Conservation (phyloP, 1,140 invertebrate genomes). For the Drosophila mayri region DNA sequence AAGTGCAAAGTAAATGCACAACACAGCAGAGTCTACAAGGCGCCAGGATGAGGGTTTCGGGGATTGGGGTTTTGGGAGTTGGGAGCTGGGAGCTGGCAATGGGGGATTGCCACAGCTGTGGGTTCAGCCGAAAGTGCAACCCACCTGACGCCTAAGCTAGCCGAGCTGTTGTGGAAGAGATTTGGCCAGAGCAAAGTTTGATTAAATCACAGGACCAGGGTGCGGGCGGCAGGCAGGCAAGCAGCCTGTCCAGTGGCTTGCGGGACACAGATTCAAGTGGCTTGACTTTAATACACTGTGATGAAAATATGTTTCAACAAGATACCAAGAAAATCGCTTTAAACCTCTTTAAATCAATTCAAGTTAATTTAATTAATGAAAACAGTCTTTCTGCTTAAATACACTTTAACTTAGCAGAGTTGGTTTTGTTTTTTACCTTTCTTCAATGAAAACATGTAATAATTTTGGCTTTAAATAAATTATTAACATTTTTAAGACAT, state of each 20-base stretch:
- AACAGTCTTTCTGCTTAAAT: background rate
- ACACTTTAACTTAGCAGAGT: background rate
- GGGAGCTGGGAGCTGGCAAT: background rate
- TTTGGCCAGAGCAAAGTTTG: slow-evolving; percentile 76
- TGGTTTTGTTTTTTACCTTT: background rate
- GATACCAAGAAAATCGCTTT: background rate
- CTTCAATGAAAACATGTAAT: no score
- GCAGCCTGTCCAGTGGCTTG: slow-evolving; percentile 13
- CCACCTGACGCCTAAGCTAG: slow-evolving; percentile 9
- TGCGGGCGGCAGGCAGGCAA: background rate
- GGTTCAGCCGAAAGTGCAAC: slow-evolving; percentile 56
- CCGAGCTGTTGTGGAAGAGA: slow-evolving; percentile 34
- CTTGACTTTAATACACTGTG: slow-evolving; percentile 42
- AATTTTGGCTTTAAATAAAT: no score
- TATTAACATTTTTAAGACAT: no score
- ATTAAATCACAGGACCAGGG: slow-evolving; percentile 72
- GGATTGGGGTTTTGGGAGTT: background rate
- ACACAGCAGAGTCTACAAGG: slow-evolving; percentile 66
- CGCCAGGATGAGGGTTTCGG: slow-evolving; percentile 27
- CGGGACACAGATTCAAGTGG: slow-evolving; percentile 61
- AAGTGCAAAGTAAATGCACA: slow-evolving; percentile 80
- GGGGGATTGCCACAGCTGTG: slow-evolving; percentile 36
- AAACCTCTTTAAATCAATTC: no score
- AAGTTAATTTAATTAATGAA: background rate
- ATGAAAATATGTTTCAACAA: background rate